phyloP scores from a whole-genome alignment of 2,113 vertebrate species.

The Malurus cyaneus region DNA sequence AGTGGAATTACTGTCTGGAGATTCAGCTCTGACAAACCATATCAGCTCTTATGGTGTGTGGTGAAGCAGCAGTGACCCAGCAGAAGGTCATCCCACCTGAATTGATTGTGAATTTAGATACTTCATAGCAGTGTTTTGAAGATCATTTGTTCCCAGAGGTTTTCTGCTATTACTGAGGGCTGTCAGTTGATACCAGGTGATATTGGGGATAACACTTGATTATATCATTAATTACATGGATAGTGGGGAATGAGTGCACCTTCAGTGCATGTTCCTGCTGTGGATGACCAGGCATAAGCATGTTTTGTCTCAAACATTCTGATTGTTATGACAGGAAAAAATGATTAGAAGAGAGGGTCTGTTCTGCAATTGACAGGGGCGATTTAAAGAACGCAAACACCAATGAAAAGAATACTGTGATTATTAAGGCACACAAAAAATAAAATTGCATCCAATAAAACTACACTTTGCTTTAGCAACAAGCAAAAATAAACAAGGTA shows the following conservation, averaged over 20 bases:
- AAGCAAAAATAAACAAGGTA: no score
- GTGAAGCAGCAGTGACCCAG: not conserved
- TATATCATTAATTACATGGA: not conserved
- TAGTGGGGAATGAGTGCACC: not conserved
- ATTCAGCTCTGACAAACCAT: not conserved
- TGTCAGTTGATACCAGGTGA: not conserved
- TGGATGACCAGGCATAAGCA: no score
- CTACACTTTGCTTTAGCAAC: no score
- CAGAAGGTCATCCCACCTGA: not conserved
- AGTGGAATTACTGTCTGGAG: not conserved
- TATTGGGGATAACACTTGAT: not conserved
- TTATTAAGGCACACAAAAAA: no score
- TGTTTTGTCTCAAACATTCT: not conserved
- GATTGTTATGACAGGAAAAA: not conserved
- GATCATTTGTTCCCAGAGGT: not conserved
- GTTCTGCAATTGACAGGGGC: no score
- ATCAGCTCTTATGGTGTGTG: not conserved
- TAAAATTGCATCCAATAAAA: no score
- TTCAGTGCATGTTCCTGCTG: not conserved
- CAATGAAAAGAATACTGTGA: no score
- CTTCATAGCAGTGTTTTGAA: not conserved
- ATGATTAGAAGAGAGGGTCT: not conserved
- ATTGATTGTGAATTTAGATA: not conserved
- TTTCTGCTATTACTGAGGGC: not conserved
- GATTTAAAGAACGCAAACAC: no score